Percentiles rank a stretch among this genome's conserved stretches.
Conservation (phyloP, 2,888 invertebrate genomes). For the Eupithecia vulgata region DNA sequence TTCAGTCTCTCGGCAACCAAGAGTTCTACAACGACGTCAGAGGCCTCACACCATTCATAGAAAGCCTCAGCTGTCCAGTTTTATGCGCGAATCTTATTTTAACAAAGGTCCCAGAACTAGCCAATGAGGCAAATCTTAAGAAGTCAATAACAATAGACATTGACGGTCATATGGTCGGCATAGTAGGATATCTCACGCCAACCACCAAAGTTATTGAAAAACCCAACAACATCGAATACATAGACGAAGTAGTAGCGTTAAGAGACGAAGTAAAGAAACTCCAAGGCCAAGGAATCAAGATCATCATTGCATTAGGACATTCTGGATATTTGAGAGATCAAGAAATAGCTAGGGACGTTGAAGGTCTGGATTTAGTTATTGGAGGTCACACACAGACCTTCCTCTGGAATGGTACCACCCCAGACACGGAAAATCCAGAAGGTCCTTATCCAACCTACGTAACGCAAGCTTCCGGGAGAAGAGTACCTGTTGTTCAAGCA, state of each 20-base stretch:
- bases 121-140: constrained; percentile 77
- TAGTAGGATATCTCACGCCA: constrained; percentile 95
- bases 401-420: constrained; percentile 89
- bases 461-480: constrained; percentile 86
- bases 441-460: constrained; percentile 92
- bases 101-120: constrained; percentile 85
- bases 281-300: constrained; percentile 87
- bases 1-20: constrained; percentile 95
- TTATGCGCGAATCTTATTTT: constrained; percentile 91
- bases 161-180: constrained; percentile 87
- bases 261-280: constrained; percentile 86
- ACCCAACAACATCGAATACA: constrained; percentile 83
- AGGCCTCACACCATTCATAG: constrained; percentile 91
- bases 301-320: constrained; percentile 95
- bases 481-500: constrained; percentile 93
- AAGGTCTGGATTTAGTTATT: constrained; percentile 92
- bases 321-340: constrained; percentile 91
- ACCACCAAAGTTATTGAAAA: constrained; percentile 87
- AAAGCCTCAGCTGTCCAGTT: constrained; percentile 88
- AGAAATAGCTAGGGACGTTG: constrained; percentile 89
- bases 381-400: constrained; percentile 97
- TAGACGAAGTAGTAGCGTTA: constrained; percentile 88
- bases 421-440: constrained; percentile 87
- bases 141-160: constrained; percentile 87
- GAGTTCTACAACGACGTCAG: constrained; percentile 93